These are phyloP conservation scores for Rostratula benghalensis DNA, from an alignment of 2,113 vertebrate species.

Conservation along the genomic window DNA sequence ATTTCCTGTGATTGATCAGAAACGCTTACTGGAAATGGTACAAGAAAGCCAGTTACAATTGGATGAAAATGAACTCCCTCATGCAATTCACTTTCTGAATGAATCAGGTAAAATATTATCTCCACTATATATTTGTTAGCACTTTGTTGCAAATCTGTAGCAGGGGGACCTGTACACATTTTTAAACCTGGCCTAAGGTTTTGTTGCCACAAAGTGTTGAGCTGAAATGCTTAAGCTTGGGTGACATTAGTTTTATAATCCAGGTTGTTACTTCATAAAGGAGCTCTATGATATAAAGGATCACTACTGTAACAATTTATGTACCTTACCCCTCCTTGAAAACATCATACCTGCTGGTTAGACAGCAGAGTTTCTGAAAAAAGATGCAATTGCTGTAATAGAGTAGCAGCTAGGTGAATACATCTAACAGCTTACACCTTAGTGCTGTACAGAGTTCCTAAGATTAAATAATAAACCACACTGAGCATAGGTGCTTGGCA, in stretches of 20 bases:
- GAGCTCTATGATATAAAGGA: background rate
- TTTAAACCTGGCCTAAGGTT: background rate
- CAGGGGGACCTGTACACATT: background rate
- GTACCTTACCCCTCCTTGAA: background rate
- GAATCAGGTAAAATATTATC: constrained; percentile 82
- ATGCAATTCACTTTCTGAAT: constrained; percentile 92
- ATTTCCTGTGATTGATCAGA: constrained; percentile 90
- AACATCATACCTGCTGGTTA: background rate
- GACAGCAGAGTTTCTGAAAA: background rate
- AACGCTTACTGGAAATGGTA: constrained; percentile 83
- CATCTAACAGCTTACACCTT: background rate
- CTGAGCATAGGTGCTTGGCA: background rate
- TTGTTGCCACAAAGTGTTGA: background rate
- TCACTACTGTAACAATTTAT: background rate
- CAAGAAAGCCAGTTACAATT: constrained; percentile 87
- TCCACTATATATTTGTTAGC: background rate
- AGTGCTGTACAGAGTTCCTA: background rate
- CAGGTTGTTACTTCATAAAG: background rate
- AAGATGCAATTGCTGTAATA: background rate
- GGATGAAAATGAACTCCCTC: constrained; percentile 91
- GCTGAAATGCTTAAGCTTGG: background rate
- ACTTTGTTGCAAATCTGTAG: background rate
- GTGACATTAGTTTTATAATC: background rate
- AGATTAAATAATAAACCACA: background rate
- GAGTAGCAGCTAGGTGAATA: background rate